Base-by-base conservation (phyloP, 2,113 vertebrate species). In the Istiophorus platypterus region DNA sequence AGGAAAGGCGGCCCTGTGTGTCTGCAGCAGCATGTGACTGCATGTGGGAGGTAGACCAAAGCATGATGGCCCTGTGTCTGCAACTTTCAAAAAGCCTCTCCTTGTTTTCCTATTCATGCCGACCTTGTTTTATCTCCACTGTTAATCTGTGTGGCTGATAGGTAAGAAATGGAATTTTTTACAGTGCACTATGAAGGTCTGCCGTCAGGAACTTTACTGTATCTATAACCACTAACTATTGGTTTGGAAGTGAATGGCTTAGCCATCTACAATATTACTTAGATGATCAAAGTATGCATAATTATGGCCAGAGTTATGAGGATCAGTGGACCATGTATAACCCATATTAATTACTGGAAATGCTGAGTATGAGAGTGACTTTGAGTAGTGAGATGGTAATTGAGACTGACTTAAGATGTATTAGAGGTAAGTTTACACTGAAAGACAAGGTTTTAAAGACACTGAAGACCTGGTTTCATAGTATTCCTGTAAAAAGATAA, bases 11-110 rank as follows among this genome's bases (percentile, higher is more conserved):
- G 75, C 69, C 58, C n/a, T 51, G 26, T 54, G 34, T 7, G 49
- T 76, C 63, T 66, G 61, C 63, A 61, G 56, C 63, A 59, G 78
- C 86, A 90, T 89, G 80, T 88, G 89, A 88, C 88, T 85, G 71
- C 86, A 89, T 80, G 85, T 78, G 88, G 31, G 81, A 74, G 72
- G 69, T 20, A 57, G 75, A 85, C 72, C 31, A 73, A 84, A 78
- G 59, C 45, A 42, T 22, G 22, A 72, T 45, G 70, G 24, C 7
- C 39, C 11, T 45, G 56, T 57, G 68, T 74, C 62, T 59, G 26
- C 47, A 67, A 49, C 34, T 34, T 39, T 39, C 5, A 68, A 54
- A 45, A 54, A 24, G 26, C 27, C 27, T 41, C 7, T 69, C 57
- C 37, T 62, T 52, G 63, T 66, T 54, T 39, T 4, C 52, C 37